These are phyloP conservation scores for Morone chrysops DNA, from an alignment of 2,113 vertebrate genomes.

Conservation along the genomic window DNA sequence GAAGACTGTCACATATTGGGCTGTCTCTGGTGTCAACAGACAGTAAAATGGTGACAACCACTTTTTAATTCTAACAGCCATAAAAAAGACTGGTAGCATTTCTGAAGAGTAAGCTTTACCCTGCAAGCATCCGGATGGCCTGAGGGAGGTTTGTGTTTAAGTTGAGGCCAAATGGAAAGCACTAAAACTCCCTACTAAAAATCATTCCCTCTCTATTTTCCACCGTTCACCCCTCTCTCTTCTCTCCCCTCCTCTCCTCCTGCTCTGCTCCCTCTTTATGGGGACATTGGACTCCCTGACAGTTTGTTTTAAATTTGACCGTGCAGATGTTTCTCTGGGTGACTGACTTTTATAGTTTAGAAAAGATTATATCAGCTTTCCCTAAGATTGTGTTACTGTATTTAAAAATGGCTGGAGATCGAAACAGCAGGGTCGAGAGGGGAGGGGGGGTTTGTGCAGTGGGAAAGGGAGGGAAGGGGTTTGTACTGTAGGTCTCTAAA, in stretches of 20 bases:
- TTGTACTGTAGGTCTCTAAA: slow-evolving; percentile 72
- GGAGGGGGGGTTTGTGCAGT: slow-evolving; percentile 31
- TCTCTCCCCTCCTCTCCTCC: slow-evolving; percentile 32
- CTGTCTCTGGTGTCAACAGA: slow-evolving; percentile 61
- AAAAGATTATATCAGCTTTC: slow-evolving; percentile 90
- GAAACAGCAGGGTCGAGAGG: slow-evolving; percentile 34
- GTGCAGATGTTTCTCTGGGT: slow-evolving; percentile 89
- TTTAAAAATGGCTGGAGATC: slow-evolving; percentile 81
- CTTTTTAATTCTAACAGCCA: slow-evolving; percentile 63
- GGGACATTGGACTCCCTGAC: slow-evolving; percentile 87
- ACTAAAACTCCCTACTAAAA: slow-evolving; percentile 72
- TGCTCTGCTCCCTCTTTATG: slow-evolving; percentile 80
- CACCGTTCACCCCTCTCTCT: slow-evolving; percentile 44
- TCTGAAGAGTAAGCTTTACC: slow-evolving; percentile 58
- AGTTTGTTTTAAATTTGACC: slow-evolving; percentile 91
- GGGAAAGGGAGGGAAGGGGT: slow-evolving; percentile 28
- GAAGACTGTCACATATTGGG: slow-evolving; percentile 41
- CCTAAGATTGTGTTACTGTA: slow-evolving; percentile 89
- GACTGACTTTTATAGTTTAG: slow-evolving; percentile 90
- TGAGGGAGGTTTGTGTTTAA: slow-evolving; percentile 69
- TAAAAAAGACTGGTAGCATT: slow-evolving; percentile 56
- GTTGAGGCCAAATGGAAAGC: slow-evolving; percentile 72
- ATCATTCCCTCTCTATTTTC: slow-evolving; percentile 66
- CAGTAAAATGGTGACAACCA: slow-evolving; percentile 63
- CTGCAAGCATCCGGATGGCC: slow-evolving; percentile 49